Evolutionary conservation across 53 echinoderm and acorn worm genomes (phyloP).

Genomic region (Arbacia lixula): DNA sequence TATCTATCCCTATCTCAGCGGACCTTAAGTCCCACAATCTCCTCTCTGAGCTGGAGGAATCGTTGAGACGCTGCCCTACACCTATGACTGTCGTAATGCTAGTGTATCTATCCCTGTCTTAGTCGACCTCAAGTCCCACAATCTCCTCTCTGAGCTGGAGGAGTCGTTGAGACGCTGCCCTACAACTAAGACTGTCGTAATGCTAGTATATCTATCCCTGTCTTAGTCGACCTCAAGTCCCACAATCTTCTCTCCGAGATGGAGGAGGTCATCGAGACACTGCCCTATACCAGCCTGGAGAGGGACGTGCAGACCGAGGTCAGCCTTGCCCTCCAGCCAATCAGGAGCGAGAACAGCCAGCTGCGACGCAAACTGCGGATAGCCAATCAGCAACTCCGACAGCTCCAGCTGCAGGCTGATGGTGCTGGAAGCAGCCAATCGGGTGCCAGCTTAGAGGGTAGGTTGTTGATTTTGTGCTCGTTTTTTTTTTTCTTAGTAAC

Average conservation of each 20-base stretch:
- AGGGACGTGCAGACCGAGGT: conserved; percentile 80
- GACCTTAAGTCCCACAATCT: too few relatives aligned
- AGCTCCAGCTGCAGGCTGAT: conserved; percentile 51
- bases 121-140: too few relatives aligned
- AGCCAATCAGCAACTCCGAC: conserved; percentile 81
- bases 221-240: conserved; percentile 19
- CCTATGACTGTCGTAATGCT: too few relatives aligned
- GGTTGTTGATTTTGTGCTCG: background rate
- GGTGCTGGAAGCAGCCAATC: conserved; percentile 50
- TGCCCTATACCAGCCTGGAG: conserved; percentile 75
- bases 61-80: too few relatives aligned
- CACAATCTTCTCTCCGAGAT: conserved; percentile 65
- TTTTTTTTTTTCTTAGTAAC: background rate
- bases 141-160: too few relatives aligned
- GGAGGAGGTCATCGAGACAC: conserved; percentile 73
- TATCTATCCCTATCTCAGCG: too few relatives aligned
- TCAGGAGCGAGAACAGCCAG: conserved; percentile 88
- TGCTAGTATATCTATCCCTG: too few relatives aligned
- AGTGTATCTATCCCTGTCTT: too few relatives aligned
- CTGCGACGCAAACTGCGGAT: conserved; percentile 84
- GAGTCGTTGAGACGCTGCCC: too few relatives aligned
- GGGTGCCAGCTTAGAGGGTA: conserved; percentile 53
- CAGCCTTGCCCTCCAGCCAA: conserved; percentile 86
- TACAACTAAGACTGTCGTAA: too few relatives aligned
- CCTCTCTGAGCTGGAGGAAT: too few relatives aligned